These are phyloP conservation scores for Solenopsis invicta DNA, from an alignment of 1,140 invertebrate genomes.

Conservation along the genomic window DNA sequence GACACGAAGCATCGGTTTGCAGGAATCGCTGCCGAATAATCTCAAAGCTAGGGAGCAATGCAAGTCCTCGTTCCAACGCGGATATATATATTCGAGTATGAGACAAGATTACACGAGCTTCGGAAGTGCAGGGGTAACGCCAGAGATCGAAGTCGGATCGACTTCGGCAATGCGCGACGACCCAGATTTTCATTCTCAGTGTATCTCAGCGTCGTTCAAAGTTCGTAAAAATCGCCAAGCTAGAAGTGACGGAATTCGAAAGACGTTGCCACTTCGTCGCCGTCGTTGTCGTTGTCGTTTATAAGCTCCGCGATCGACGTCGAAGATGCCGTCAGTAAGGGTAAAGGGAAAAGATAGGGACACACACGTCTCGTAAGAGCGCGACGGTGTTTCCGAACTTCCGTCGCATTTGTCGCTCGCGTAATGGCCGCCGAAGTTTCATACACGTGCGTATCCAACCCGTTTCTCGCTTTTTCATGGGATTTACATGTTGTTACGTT, in stretches of 20 bases:
- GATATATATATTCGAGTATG: slow-evolving; percentile 28
- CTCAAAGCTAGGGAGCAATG: slow-evolving; percentile 11
- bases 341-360: slow-evolving; percentile 23
- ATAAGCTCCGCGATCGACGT: slow-evolving; percentile 27
- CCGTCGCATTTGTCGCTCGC: slow-evolving; percentile 32
- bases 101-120: slow-evolving; percentile 44
- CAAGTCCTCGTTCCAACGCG: background rate
- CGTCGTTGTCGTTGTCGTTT: slow-evolving; percentile 12
- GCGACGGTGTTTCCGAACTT: slow-evolving; percentile 25
- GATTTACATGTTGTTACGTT: slow-evolving; percentile 56
- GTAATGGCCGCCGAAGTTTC: slow-evolving; percentile 38
- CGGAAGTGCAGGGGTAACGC: background rate
- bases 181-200: slow-evolving; percentile 16
- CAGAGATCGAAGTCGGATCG: slow-evolving; percentile 39
- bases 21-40: slow-evolving; percentile 11
- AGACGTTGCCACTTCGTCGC: slow-evolving; percentile 10
- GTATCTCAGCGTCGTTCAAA: slow-evolving; percentile 7
- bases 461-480: slow-evolving; percentile 23
- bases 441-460: background rate
- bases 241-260: slow-evolving; percentile 27
- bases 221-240: slow-evolving; percentile 43
- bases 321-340: background rate
- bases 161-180: slow-evolving; percentile 39
- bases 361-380: background rate
- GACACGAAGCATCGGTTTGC: background rate